Percentiles rank a stretch among this genome's conserved stretches.
Conservation (phyloP, 2,888 invertebrate genomes). For the Eretmocerus hayati region DNA sequence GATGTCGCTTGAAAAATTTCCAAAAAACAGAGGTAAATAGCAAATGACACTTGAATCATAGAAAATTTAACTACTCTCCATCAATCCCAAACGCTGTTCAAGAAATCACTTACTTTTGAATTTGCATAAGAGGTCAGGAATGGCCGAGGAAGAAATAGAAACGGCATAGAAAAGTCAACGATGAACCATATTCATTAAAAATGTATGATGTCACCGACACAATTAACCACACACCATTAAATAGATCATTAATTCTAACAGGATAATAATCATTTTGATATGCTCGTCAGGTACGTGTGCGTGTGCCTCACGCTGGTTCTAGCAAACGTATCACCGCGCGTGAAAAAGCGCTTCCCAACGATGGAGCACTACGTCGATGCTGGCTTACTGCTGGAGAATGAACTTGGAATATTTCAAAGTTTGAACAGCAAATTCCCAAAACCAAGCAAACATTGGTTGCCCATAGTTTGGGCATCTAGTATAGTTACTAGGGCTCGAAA, state of each 20-base stretch:
- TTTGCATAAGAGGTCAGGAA: too few relatives aligned
- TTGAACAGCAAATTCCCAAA: constrained; percentile 76
- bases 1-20: too few relatives aligned
- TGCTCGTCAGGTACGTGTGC: constrained; percentile 53
- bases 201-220: too few relatives aligned
- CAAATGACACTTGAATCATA: too few relatives aligned
- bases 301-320: constrained; percentile 82
- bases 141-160: too few relatives aligned
- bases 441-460: constrained; percentile 84
- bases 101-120: too few relatives aligned
- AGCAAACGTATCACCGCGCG: constrained; percentile 77
- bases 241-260: not conserved
- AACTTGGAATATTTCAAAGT: constrained; percentile 69
- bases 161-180: too few relatives aligned
- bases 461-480: constrained; percentile 86
- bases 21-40: too few relatives aligned
- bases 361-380: constrained; percentile 78
- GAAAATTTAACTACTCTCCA: too few relatives aligned
- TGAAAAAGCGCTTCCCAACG: constrained; percentile 83
- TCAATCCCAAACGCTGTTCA: too few relatives aligned
- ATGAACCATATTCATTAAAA: too few relatives aligned
- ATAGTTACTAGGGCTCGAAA: constrained; percentile 84
- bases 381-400: constrained; percentile 74
- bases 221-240: not conserved
- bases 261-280: not conserved